Conservation (phyloP, 2,888 invertebrate species). For the Barypeithes pellucidus region DNA sequence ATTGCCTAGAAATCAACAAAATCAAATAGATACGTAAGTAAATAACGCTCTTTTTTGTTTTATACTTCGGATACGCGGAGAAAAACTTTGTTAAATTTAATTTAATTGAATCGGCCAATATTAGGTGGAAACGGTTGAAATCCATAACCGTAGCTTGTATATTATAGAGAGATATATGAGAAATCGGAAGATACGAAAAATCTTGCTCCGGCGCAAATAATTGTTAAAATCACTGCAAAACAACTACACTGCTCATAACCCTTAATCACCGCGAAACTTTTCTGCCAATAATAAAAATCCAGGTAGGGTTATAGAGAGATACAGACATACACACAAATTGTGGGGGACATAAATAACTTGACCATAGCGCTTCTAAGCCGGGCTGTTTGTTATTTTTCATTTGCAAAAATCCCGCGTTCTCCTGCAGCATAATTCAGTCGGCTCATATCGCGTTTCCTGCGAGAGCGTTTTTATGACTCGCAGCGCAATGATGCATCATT, state of each 20-base stretch:
- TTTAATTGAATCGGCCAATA: no score
- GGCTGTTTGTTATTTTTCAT: conserved; percentile 73
- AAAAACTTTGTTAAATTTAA: no score
- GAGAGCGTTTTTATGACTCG: conserved; percentile 67
- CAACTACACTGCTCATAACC: conserved; percentile 24
- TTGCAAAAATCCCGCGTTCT: conserved; percentile 67
- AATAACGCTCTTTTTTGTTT: no score
- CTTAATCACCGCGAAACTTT: conserved; percentile 33
- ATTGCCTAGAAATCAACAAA: no score
- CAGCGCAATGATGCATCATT: conserved; percentile 71
- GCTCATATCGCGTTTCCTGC: conserved; percentile 72
- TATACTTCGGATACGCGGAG: no score
- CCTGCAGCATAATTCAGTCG: conserved; percentile 70
- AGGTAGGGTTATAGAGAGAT: conserved; percentile 38
- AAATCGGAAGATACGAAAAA: no score
- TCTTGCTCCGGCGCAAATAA: background rate
- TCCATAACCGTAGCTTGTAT: no score
- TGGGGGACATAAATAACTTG: conserved; percentile 48
- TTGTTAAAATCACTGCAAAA: conserved; percentile 21
- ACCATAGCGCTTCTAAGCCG: conserved; percentile 66
- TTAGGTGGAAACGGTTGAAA: no score
- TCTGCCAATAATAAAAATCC: conserved; percentile 43
- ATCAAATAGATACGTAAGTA: no score
- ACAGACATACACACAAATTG: conserved; percentile 45
- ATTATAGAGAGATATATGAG: no score